These are phyloP conservation scores for Acanthopagrus latus DNA, from an alignment of 2,797 vertebrate genomes.

Conservation along the genomic window DNA sequence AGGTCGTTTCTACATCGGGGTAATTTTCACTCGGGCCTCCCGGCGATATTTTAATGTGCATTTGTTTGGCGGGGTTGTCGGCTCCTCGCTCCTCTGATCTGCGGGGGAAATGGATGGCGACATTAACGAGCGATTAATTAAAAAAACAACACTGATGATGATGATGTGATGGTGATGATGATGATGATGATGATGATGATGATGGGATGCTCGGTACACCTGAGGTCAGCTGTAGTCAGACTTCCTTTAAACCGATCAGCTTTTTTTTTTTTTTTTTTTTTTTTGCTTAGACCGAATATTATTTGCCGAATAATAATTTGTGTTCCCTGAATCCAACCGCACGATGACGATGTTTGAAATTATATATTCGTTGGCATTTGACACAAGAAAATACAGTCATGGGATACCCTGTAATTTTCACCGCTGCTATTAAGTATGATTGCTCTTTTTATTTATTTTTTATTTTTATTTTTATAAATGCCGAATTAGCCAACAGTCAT, in stretches of 20 bases:
- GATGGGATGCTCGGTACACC: neutral
- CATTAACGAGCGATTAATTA: conserved; percentile 86
- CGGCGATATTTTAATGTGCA: conserved; percentile 81
- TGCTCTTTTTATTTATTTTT: neutral
- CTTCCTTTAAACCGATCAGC: conserved; percentile 2
- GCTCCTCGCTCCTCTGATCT: conserved; percentile 78
- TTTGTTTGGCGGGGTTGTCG: conserved; percentile 81
- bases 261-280: neutral
- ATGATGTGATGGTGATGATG: conserved; percentile 66
- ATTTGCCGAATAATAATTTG: conserved; percentile 1
- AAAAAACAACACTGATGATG: conserved; percentile 75
- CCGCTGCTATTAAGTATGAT: neutral
- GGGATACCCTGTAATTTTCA: conserved; percentile 8
- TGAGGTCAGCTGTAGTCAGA: conserved; percentile 10
- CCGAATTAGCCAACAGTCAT: neutral
- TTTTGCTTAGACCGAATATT: neutral
- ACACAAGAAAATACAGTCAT: neutral
- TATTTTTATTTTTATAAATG: too few relatives aligned
- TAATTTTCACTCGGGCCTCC: conserved; percentile 83
- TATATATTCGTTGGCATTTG: conserved; percentile 1
- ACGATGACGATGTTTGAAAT: neutral
- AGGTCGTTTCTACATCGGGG: conserved; percentile 83
- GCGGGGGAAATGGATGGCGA: conserved; percentile 79
- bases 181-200: neutral
- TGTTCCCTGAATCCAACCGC: neutral